Base-by-base conservation (phyloP, 2,888 invertebrate species). In the Hyalella azteca region DNA sequence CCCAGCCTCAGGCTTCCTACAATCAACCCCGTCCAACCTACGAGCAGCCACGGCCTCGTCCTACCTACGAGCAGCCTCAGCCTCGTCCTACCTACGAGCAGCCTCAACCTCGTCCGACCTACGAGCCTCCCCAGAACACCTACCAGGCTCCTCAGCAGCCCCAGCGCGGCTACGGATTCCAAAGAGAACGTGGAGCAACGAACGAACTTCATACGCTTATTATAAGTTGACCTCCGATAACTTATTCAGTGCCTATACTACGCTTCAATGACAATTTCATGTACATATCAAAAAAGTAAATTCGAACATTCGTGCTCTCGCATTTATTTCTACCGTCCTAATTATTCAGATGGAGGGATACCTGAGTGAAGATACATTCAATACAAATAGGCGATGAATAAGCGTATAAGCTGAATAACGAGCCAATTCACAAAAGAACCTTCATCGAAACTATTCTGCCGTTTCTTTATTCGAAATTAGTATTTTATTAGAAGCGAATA, bases 111-210 rank as follows among this genome's bases (percentile, higher is more conserved):
- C 75, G 29, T 22, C 22, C 22, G 11, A 29, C 40, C 26, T 75
- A 75, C 45, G 75, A 75, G 75, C 41, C 75, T 41, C 78, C 78
- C 54, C 78, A 78, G 54, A 59, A 59, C 60, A 19, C 39, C 26
- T 78, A 78, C 66, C n/a, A 78, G n/a, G 54, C 50, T 59, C 78
- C 78, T 39, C 78, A 54, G 40, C 78, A 78, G 49, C 78, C 49
- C 19, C 49, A 54, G 36, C 78, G 32, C 15, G 40, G 40, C n/a
- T 49, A 78, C n/a, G 29, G 59, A 15, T 49, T 49, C 59, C 36
- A 78, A 54, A 39, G 32, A 29, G 49, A 29, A 50, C 32, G 32
- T 36, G 29, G 45, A 19, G 48, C 29, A 26, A 26, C 40, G 45
- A 75, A 75, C 75, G 45, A 48, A 75, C 75, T 36, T 26, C 26